phyloP scores from a whole-genome alignment of 2,113 vertebrate genomes.

The Mus musculus region DNA sequence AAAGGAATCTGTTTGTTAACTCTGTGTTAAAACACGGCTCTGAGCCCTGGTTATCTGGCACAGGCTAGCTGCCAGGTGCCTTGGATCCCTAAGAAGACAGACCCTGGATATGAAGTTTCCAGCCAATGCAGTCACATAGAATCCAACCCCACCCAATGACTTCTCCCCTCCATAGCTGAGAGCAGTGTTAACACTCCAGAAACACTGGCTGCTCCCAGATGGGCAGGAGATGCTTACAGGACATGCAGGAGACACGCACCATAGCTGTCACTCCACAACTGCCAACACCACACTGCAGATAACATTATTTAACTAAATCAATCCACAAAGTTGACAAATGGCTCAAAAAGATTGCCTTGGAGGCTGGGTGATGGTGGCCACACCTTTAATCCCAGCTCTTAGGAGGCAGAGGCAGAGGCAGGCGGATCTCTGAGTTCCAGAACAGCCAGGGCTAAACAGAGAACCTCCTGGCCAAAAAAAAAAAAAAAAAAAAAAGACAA shows the following conservation, averaged over 20 bases:
- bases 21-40: not conserved
- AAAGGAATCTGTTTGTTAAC: not conserved
- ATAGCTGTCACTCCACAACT: fast-evolving
- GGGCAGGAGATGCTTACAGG: not conserved
- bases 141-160: not conserved
- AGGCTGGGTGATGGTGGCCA: not conserved
- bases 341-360: not conserved
- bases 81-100: not conserved
- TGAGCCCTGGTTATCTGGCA: not conserved
- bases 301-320: not conserved
- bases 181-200: not conserved
- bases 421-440: not conserved
- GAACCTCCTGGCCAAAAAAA: not conserved
- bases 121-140: not conserved
- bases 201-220: not conserved
- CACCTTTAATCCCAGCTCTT: not conserved
- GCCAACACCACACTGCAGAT: fast-evolving
- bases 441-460: not conserved
- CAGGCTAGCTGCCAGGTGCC: too few species aligned
- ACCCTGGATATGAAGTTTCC: not conserved
- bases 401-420: not conserved
- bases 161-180: not conserved
- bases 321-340: not conserved
- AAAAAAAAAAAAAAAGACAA: not conserved
- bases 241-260: fast-evolving